Conservation (phyloP, 2,888 invertebrate species). For the Agonopterix subpropinquella region DNA sequence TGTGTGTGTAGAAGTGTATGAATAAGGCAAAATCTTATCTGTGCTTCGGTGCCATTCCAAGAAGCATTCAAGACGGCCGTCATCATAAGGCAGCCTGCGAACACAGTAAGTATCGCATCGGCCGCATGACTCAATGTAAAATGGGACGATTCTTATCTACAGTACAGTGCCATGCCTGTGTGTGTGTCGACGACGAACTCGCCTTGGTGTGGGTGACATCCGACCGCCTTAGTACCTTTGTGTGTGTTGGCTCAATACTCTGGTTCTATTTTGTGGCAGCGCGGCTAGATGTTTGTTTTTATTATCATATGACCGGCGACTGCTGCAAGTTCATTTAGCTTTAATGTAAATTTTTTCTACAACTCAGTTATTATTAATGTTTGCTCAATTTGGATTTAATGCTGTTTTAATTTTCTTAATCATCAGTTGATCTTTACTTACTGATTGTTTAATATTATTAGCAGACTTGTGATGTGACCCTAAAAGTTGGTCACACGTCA, state of each 20-base stretch:
- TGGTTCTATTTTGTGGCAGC: conserved; percentile 70
- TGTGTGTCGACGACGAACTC: conserved; percentile 34
- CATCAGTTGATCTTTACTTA: too few relatives aligned
- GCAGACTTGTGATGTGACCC: too few relatives aligned
- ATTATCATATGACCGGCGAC: conserved; percentile 69
- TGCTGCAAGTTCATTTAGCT: conserved; percentile 38
- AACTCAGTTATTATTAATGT: too few relatives aligned
- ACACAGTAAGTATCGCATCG: conserved; percentile 66
- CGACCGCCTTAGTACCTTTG: conserved; percentile 45
- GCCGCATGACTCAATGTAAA: conserved; percentile 70
- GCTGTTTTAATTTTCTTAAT: too few relatives aligned
- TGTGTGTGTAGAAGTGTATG: conserved; percentile 40
- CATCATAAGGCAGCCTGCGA: conserved; percentile 74
- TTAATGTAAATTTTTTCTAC: background rate
- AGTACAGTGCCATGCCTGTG: conserved; percentile 24
- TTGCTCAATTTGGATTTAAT: too few relatives aligned
- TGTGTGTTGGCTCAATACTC: conserved; percentile 69
- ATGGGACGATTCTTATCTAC: conserved; percentile 74
- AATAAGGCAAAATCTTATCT: conserved; percentile 49
- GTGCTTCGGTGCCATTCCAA: conserved; percentile 48
- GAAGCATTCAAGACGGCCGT: conserved; percentile 70
- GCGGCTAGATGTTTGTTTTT: conserved; percentile 71
- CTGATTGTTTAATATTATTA: too few relatives aligned
- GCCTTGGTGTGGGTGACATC: conserved; percentile 59
- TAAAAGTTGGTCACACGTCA: too few relatives aligned